phyloP scores from a whole-genome alignment of 2,888 invertebrate genomes.

The Scrobipalpa atriplicella region DNA sequence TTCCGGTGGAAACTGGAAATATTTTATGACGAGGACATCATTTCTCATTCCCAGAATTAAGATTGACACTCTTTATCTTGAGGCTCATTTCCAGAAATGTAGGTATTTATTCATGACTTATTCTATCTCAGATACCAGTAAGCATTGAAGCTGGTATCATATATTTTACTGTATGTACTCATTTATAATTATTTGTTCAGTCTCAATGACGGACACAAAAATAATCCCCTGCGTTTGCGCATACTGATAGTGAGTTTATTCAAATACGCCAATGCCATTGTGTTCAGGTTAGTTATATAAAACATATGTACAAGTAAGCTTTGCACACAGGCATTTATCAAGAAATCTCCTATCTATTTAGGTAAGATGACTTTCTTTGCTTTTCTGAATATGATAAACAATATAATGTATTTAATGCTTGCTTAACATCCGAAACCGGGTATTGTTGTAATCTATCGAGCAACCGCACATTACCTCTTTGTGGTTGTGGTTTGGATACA shows the following conservation, averaged over 20 bases:
- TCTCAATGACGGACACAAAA: slow-evolving; percentile 48
- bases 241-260: slow-evolving; percentile 29
- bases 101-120: background rate
- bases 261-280: slow-evolving; percentile 36
- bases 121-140: background rate
- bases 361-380: slow-evolving; percentile 19
- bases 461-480: background rate
- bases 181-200: slow-evolving; percentile 39
- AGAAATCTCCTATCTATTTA: slow-evolving; percentile 3
- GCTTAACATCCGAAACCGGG: background rate
- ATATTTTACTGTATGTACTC: background rate
- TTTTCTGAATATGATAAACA: slow-evolving; percentile 19
- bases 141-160: background rate
- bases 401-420: background rate
- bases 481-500: background rate
- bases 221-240: slow-evolving; percentile 38
- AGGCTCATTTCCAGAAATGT: background rate
- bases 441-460: slow-evolving; percentile 21
- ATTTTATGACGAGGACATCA: background rate
- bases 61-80: background rate
- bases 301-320: slow-evolving; percentile 21
- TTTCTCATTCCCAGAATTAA: background rate
- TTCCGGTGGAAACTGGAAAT: background rate
- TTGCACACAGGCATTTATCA: slow-evolving; percentile 11
- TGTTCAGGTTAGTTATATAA: slow-evolving; percentile 30